A percentile compares a stretch with the other conserved stretches of the same genome.
Conservation (phyloP, 2,888 invertebrate genomes). For the Adelognathus sp. region DNA sequence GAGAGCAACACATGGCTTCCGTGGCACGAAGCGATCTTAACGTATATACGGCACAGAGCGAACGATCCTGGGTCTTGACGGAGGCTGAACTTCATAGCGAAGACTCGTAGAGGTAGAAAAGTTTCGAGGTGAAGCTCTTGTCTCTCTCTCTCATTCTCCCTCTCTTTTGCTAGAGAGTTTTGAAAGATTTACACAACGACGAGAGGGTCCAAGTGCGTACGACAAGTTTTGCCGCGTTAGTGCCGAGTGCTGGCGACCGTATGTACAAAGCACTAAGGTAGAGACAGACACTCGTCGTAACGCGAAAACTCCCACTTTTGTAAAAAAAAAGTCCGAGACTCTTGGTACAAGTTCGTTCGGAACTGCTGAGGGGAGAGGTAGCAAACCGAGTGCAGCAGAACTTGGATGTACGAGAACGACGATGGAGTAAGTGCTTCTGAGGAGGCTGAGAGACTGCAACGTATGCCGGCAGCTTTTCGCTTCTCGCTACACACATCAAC, state of each 20-base stretch:
- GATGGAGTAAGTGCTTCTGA: slow-evolving; percentile 24
- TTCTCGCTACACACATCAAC: background rate
- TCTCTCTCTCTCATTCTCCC: too few species aligned
- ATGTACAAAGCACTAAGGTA: background rate
- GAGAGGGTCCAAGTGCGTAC: slow-evolving; percentile 8
- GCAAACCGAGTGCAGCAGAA: background rate
- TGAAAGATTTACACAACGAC: slow-evolving; percentile 32
- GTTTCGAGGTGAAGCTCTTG: slow-evolving; percentile 56
- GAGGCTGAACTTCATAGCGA: slow-evolving; percentile 22
- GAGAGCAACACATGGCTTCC: slow-evolving; percentile 16
- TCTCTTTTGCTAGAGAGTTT: slow-evolving; percentile 25
- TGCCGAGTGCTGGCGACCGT: background rate
- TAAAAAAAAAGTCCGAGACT: slow-evolving; percentile 3
- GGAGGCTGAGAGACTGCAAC: slow-evolving; percentile 7
- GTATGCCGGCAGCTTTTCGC: background rate
- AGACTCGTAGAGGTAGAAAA: slow-evolving; percentile 27
- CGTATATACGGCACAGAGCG: background rate
- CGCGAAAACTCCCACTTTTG: slow-evolving; percentile 25
- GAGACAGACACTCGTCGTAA: slow-evolving; percentile 24
- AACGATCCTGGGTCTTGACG: slow-evolving; percentile 1
- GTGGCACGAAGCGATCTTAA: background rate
- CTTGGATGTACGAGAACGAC: slow-evolving; percentile 8
- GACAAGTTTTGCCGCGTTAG: background rate
- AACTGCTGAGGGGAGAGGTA: background rate
- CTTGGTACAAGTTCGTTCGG: slow-evolving; percentile 18